These are phyloP conservation scores for Dasyornis broadbenti DNA, from an alignment of 2,113 vertebrate species.

Conservation along the genomic window DNA sequence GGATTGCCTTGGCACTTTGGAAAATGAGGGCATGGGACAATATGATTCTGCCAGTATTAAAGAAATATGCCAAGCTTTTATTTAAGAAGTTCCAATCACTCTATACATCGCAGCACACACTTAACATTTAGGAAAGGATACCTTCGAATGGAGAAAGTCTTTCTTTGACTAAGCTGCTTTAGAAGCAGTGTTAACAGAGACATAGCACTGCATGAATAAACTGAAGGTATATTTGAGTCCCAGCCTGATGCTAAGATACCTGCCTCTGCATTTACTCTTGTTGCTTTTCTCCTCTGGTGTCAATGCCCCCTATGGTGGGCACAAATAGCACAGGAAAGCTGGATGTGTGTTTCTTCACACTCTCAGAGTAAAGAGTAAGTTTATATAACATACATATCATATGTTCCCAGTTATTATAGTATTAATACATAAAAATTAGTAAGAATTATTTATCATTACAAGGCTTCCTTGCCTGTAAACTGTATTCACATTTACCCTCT, in stretches of 20 bases:
- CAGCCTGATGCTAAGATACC: background rate
- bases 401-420: background rate
- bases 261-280: background rate
- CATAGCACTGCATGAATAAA: background rate
- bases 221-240: background rate
- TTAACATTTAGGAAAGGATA: background rate
- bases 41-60: background rate
- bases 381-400: background rate
- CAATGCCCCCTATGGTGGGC: background rate
- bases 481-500: background rate
- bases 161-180: background rate
- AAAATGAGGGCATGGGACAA: background rate
- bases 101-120: background rate
- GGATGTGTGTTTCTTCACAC: background rate
- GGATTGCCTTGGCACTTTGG: background rate
- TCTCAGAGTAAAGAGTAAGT: background rate
- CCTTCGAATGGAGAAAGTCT: background rate
- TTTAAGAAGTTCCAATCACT: background rate
- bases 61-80: background rate
- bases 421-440: background rate
- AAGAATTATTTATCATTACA: background rate
- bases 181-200: background rate
- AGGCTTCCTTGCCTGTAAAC: background rate
- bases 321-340: background rate
- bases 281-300: background rate